Percentiles rank a stretch among this genome's conserved stretches.
phyloP scores from a whole-genome alignment of 2,797 vertebrate species.

The Atherinosoma microstoma region DNA sequence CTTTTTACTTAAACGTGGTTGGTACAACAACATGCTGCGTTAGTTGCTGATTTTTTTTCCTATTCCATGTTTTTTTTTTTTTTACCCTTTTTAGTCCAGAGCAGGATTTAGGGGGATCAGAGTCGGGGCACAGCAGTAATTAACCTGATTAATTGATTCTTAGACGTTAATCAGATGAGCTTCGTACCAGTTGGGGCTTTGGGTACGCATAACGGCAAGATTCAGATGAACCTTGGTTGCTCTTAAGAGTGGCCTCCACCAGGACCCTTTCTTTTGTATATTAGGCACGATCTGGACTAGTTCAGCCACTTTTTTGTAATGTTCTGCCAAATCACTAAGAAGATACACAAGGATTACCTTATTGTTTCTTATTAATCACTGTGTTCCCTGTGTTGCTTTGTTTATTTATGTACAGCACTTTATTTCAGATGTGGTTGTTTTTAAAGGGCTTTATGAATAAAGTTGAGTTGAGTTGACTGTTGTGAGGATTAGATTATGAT shows the following conservation, averaged over 20 bases:
- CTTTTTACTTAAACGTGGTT: neutral
- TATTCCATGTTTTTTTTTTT: neutral
- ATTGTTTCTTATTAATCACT: conserved; percentile 30
- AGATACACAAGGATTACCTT: neutral
- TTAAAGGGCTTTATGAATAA: too few relatives aligned
- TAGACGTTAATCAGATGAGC: conserved; percentile 76
- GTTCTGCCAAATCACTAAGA: neutral
- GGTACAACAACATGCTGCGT: neutral
- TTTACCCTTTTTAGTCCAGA: conserved; percentile 19
- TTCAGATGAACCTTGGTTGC: conserved; percentile 24
- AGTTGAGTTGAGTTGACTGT: neutral
- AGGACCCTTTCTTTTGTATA: conserved; percentile 5
- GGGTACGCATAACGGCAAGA: conserved; percentile 23
- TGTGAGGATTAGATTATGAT: conserved; percentile 24
- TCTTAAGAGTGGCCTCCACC: neutral
- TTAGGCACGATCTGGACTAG: neutral
- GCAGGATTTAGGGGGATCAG: conserved; percentile 66
- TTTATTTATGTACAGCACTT: too few relatives aligned
- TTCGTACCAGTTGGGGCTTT: conserved; percentile 61
- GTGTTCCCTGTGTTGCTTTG: too few relatives aligned
- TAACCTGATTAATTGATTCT: conserved; percentile 84
- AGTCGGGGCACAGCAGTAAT: conserved; percentile 58
- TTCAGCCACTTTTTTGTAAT: neutral
- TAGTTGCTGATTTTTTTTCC: neutral
- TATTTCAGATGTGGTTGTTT: too few relatives aligned